Conservation (phyloP, 2,113 vertebrate species). For the Lepisosteus osseus region DNA sequence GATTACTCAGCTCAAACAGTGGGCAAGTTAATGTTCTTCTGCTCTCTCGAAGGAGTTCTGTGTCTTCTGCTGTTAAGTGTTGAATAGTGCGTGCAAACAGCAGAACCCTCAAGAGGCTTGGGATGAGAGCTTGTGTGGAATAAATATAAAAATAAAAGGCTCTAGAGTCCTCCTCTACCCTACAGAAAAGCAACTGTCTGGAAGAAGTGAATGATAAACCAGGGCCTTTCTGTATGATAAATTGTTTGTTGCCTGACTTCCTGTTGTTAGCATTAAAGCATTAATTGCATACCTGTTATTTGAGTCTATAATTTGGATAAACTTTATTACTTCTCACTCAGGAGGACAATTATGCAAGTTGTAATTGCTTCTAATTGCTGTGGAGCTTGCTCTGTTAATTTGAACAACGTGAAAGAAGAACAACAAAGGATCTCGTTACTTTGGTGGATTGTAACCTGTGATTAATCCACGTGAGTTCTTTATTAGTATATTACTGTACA, state of each 20-base stretch:
- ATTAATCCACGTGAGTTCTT: background rate
- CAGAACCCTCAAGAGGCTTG: too few species aligned
- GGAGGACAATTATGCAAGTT: background rate
- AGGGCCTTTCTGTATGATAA: too few species aligned
- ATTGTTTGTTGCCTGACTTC: too few species aligned
- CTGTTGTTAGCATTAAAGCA: too few species aligned
- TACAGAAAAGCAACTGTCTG: constrained; percentile 1
- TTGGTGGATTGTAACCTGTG: background rate
- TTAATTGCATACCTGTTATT: background rate
- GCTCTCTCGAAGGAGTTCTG: background rate
- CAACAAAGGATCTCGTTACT: background rate
- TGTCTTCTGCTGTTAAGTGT: background rate
- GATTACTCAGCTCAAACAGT: background rate
- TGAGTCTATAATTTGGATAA: background rate
- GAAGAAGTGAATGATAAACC: too few species aligned
- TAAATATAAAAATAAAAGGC: constrained; percentile 5
- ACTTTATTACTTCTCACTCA: background rate
- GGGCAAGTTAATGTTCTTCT: background rate
- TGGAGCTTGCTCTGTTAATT: background rate
- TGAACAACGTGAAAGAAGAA: background rate
- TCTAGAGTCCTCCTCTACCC: background rate
- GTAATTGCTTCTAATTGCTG: background rate
- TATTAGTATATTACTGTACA: too few species aligned
- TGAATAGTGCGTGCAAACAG: background rate
- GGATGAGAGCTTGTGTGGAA: background rate